Evolutionary conservation across 2,888 invertebrate species (phyloP).

Genomic region (Oscheius sp.): DNA sequence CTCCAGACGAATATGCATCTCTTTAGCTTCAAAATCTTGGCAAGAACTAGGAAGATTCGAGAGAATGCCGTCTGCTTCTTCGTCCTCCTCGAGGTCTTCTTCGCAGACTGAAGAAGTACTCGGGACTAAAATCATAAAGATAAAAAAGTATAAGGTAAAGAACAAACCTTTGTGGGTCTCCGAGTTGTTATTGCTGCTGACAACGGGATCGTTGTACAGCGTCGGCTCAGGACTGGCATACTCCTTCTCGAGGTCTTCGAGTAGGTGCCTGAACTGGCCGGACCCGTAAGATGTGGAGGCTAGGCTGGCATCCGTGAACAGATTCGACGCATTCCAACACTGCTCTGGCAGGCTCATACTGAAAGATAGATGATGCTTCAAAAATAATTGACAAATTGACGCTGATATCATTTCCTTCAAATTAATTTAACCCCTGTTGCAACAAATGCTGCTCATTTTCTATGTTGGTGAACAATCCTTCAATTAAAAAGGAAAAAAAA

Average conservation of each 20-base stretch:
- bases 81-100: conserved; percentile 35
- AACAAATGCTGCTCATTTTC: not conserved
- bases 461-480: too few relatives aligned
- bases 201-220: conserved; percentile 31
- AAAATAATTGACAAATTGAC: too few relatives aligned
- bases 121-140: conserved; percentile 20
- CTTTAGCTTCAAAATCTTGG: conserved; percentile 35
- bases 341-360: conserved; percentile 33
- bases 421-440: not conserved
- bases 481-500: not conserved
- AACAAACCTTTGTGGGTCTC: conserved; percentile 27
- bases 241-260: conserved; percentile 21
- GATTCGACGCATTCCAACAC: conserved; percentile 32
- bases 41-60: conserved; percentile 35
- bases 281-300: conserved; percentile 37
- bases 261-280: conserved; percentile 26
- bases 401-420: not conserved
- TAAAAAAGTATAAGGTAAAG: not conserved
- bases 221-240: conserved; percentile 27
- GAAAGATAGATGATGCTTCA: not conserved
- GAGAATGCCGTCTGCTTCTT: conserved; percentile 36
- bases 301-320: conserved; percentile 31
- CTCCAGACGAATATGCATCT: conserved; percentile 36
- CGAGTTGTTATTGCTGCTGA: conserved; percentile 35
- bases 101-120: conserved; percentile 37